These are phyloP conservation scores for Gonioctena quinquepunctata DNA, from an alignment of 1,140 invertebrate species.

Conservation along the genomic window DNA sequence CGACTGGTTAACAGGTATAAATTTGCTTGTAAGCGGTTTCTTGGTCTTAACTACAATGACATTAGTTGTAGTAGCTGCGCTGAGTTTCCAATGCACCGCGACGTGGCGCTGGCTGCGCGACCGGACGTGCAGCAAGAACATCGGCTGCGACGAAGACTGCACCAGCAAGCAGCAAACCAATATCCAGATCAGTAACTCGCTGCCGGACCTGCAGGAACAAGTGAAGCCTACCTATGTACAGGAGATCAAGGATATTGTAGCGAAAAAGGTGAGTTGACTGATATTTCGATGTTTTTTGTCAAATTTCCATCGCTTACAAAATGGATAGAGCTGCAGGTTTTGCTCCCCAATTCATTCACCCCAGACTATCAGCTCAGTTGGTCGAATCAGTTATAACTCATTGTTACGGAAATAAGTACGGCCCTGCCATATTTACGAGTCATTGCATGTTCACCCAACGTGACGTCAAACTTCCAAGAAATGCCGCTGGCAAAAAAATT, in stretches of 20 bases:
- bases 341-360: no score
- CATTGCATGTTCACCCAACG: no score
- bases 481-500: no score
- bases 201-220: constrained; percentile 74
- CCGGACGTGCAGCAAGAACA: constrained; percentile 59
- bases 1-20: constrained; percentile 33
- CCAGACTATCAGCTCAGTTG: no score
- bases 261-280: constrained; percentile 71
- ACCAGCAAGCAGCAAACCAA: constrained; percentile 65
- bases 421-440: no score
- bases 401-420: no score
- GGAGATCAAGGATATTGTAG: constrained; percentile 66
- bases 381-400: no score
- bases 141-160: constrained; percentile 55
- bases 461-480: no score
- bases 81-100: constrained; percentile 71
- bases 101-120: constrained; percentile 72
- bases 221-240: constrained; percentile 73
- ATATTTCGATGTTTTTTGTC: no score
- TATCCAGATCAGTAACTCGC: constrained; percentile 73
- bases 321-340: no score
- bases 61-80: constrained; percentile 67
- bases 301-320: no score
- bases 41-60: constrained; percentile 61
- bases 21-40: not conserved